Percentiles rank a stretch among this genome's conserved stretches.
These are phyloP conservation scores for Drosophila ogumai DNA, from an alignment of 1,140 invertebrate species.

Conservation along the genomic window DNA sequence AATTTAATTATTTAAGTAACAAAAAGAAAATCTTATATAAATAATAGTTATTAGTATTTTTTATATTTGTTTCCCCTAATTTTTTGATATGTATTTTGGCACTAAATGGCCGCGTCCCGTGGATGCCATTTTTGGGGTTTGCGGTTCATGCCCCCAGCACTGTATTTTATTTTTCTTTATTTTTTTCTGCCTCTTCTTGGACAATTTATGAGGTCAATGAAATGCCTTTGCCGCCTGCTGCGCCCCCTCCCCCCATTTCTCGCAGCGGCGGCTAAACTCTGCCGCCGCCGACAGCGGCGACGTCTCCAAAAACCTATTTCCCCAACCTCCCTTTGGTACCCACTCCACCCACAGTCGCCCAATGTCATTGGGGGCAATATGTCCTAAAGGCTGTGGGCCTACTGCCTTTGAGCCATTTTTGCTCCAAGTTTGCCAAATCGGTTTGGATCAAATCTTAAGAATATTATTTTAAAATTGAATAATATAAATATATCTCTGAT, in stretches of 20 bases:
- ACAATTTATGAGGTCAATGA: slow-evolving; percentile 82
- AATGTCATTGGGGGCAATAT: slow-evolving; percentile 77
- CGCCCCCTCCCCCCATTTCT: slow-evolving; percentile 8
- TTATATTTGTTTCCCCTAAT: too few species aligned
- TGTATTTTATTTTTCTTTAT: slow-evolving; percentile 3
- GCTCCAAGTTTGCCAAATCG: slow-evolving; percentile 12
- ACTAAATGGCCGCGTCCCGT: slow-evolving; percentile 64
- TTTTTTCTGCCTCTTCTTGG: slow-evolving; percentile 26
- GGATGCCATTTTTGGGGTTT: slow-evolving; percentile 54
- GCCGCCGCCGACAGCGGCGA: slow-evolving; percentile 57
- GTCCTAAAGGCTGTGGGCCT: slow-evolving; percentile 22
- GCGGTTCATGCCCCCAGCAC: slow-evolving; percentile 16
- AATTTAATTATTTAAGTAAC: too few species aligned
- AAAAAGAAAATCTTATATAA: background rate
- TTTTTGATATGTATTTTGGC: slow-evolving; percentile 10
- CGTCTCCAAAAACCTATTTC: slow-evolving; percentile 43
- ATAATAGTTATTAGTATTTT: too few species aligned
- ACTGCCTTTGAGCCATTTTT: slow-evolving; percentile 15
- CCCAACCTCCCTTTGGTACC: background rate
- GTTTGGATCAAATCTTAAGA: too few species aligned
- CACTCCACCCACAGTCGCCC: slow-evolving; percentile 16
- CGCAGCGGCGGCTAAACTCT: slow-evolving; percentile 18
- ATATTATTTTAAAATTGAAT: too few species aligned
- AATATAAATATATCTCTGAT: too few species aligned
- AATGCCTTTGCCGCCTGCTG: slow-evolving; percentile 63